These are phyloP conservation scores for Threskiornis aethiopicus DNA, from an alignment of 2,797 vertebrate genomes.

Conservation along the genomic window DNA sequence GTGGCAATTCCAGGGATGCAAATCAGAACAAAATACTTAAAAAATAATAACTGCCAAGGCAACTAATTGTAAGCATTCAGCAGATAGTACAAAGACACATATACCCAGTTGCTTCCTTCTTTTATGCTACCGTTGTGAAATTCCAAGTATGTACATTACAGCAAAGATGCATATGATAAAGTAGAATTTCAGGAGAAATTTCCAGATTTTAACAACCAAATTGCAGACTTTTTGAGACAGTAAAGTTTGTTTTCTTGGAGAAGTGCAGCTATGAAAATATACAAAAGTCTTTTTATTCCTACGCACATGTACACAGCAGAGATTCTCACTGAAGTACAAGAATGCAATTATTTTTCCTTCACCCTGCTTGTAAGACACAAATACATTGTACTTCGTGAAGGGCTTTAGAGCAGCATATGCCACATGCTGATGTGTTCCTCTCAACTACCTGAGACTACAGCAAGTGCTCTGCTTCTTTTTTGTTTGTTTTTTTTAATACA, in stretches of 20 bases:
- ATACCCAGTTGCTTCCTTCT: background rate
- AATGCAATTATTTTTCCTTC: slow-evolving; percentile 25
- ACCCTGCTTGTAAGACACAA: background rate
- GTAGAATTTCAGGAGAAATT: background rate
- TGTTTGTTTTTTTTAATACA: background rate
- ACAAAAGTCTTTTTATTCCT: slow-evolving; percentile 45
- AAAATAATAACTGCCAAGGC: slow-evolving; percentile 3
- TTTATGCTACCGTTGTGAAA: background rate
- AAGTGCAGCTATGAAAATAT: slow-evolving; percentile 1
- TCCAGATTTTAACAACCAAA: background rate
- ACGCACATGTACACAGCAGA: background rate
- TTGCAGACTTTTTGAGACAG: background rate
- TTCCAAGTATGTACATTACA: background rate
- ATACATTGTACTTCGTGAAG: background rate
- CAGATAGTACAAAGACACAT: background rate
- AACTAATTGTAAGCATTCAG: background rate
- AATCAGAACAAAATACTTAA: slow-evolving; percentile 24
- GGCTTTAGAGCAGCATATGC: background rate
- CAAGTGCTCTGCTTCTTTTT: background rate
- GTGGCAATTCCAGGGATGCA: slow-evolving; percentile 17
- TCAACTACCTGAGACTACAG: background rate
- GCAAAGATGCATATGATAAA: background rate
- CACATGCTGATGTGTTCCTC: background rate
- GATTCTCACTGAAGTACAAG: background rate
- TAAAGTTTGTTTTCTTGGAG: slow-evolving; percentile 2